Conservation (phyloP, 2,113 vertebrate species). For the Chrysemys picta region DNA sequence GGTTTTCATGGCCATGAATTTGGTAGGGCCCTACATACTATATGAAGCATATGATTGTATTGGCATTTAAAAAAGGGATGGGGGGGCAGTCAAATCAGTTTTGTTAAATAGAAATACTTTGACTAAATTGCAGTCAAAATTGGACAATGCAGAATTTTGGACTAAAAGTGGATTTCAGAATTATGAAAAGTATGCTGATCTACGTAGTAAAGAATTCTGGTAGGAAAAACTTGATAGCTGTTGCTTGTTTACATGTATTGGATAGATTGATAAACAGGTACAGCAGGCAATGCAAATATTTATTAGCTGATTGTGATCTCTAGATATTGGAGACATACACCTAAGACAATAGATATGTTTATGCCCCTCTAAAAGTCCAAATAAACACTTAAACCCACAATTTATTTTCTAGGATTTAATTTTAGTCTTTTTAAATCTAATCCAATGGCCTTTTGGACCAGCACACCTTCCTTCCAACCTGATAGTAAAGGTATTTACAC, state of each 20-base stretch:
- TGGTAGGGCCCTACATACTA: no score
- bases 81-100: not conserved
- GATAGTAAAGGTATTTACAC: conserved; percentile 92
- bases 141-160: not conserved
- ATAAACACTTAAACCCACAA: conserved; percentile 56
- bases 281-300: not conserved
- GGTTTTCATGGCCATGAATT: no score
- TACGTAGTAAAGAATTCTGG: accelerated
- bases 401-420: conserved; percentile 97
- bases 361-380: conserved; percentile 39
- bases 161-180: not conserved
- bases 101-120: no score
- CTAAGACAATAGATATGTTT: not conserved
- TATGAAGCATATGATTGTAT: not conserved
- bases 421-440: conserved; percentile 99
- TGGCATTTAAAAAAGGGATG: not conserved
- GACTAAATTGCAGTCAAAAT: no score
- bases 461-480: conserved; percentile 88
- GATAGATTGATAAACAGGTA: not conserved
- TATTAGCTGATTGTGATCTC: not conserved
- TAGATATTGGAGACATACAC: not conserved
- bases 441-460: conserved; percentile 99
- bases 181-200: not conserved
- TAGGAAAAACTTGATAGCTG: not conserved
- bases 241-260: not conserved